Evolutionary conservation across 2,113 vertebrate species (phyloP).

Genomic region (Myodes glareolus): DNA sequence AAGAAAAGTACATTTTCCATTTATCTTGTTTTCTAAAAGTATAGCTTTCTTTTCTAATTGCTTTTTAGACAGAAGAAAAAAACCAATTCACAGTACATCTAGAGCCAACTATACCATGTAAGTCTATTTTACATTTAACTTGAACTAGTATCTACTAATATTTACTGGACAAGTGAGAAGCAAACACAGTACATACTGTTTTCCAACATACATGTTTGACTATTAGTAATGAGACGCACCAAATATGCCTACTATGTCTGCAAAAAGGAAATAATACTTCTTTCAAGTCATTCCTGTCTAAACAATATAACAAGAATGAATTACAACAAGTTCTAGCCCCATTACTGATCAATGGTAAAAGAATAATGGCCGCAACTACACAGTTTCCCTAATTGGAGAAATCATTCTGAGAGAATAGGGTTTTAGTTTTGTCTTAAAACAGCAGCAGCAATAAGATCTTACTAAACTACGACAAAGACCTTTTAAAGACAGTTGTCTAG

Average conservation of each 20-base stretch:
- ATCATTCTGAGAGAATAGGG: background rate
- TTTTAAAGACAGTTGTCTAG: slow-evolving; percentile 2
- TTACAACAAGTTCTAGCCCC: background rate
- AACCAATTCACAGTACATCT: background rate
- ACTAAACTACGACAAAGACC: slow-evolving; percentile 6
- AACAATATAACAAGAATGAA: background rate
- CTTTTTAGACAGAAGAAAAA: slow-evolving; percentile 40
- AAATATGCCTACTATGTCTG: background rate
- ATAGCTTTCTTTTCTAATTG: slow-evolving; percentile 28
- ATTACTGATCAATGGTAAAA: slow-evolving; percentile 13
- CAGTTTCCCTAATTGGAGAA: background rate
- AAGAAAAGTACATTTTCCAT: background rate
- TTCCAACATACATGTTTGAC: slow-evolving; percentile 14
- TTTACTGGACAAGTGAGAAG: background rate
- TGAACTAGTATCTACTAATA: slow-evolving; percentile 61
- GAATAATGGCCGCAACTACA: background rate
- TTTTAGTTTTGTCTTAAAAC: slow-evolving; percentile 32
- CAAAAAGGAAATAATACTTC: slow-evolving; percentile 41
- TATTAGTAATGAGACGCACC: background rate
- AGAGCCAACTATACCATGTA: background rate
- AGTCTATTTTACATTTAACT: background rate
- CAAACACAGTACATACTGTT: background rate
- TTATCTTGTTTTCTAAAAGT: slow-evolving; percentile 36
- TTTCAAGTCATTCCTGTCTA: slow-evolving; percentile 32
- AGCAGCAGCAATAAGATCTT: background rate